Conservation (phyloP, 2,113 vertebrate species). For the Hystrix brachyura region DNA sequence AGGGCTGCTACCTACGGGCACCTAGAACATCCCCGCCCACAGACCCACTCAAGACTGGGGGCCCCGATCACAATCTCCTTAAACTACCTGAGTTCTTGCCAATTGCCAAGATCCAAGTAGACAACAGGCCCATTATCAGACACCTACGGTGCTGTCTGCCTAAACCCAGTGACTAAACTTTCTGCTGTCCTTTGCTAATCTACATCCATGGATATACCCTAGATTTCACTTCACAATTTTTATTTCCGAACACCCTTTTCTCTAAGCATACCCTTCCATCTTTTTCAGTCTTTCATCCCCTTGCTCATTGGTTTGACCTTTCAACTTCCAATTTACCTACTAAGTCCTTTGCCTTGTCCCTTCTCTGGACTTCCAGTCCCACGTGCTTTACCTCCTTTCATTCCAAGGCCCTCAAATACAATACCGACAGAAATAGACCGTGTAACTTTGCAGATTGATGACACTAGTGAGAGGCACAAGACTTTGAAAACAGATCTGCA, state of each 20-base stretch:
- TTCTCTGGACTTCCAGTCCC: not conserved
- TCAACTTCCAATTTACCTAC: not conserved
- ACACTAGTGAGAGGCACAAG: constrained; percentile 51
- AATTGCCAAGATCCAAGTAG: not conserved
- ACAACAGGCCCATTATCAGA: not conserved
- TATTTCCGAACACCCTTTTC: not conserved
- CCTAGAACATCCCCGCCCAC: not conserved
- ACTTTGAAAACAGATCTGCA: constrained; percentile 68
- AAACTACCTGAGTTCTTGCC: not conserved
- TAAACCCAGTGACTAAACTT: not conserved
- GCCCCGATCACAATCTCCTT: not conserved
- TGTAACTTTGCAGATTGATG: not conserved
- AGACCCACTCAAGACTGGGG: not conserved
- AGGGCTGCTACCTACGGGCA: not conserved
- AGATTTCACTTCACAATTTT: not conserved
- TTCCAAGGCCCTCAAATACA: not conserved
- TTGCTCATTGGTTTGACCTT: not conserved
- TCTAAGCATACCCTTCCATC: not conserved
- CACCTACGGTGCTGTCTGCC: not conserved
- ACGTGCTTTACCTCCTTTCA: not conserved
- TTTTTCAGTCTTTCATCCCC: not conserved
- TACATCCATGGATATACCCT: not conserved
- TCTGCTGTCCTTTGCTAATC: not conserved
- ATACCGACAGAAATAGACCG: not conserved
- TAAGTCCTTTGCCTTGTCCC: not conserved